These are phyloP conservation scores for Tachycineta bicolor DNA, from an alignment of 2,113 vertebrate genomes.

Conservation along the genomic window DNA sequence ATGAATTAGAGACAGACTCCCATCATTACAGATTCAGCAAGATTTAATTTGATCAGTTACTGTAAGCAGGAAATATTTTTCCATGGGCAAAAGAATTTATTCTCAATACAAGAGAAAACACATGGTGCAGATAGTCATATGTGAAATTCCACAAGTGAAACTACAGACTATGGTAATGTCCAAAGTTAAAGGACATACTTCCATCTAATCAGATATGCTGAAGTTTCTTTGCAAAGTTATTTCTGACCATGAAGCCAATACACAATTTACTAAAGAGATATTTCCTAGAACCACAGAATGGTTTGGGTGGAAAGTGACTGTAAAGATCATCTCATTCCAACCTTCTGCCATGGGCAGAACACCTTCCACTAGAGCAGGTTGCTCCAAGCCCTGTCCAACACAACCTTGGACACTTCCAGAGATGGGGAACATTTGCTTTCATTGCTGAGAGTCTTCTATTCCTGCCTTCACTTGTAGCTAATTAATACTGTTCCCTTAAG, in stretches of 20 bases:
- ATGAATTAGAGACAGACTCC: not conserved
- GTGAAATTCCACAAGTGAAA: constrained; percentile 44
- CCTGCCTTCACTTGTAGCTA: not conserved
- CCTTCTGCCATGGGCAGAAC: not conserved
- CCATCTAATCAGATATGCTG: not conserved
- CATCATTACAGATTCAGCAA: not conserved
- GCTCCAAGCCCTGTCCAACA: not conserved
- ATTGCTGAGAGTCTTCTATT: not conserved
- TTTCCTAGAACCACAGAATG: not conserved
- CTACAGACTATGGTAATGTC: not conserved
- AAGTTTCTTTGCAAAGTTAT: not conserved
- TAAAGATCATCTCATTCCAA: not conserved
- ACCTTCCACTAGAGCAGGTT: not conserved
- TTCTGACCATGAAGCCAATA: not conserved
- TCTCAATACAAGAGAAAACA: constrained; percentile 49
- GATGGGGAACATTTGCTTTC: not conserved
- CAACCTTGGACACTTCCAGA: not conserved
- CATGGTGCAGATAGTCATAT: not conserved
- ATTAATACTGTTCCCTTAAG: not conserved
- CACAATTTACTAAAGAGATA: not conserved
- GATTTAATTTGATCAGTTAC: not conserved
- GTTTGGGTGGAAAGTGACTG: not conserved
- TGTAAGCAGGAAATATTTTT: constrained; percentile 66
- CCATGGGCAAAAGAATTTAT: constrained; percentile 51
- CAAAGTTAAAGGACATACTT: constrained; percentile 14